Conservation (phyloP, 2,797 vertebrate genomes). For the Eremophila alpestris region DNA sequence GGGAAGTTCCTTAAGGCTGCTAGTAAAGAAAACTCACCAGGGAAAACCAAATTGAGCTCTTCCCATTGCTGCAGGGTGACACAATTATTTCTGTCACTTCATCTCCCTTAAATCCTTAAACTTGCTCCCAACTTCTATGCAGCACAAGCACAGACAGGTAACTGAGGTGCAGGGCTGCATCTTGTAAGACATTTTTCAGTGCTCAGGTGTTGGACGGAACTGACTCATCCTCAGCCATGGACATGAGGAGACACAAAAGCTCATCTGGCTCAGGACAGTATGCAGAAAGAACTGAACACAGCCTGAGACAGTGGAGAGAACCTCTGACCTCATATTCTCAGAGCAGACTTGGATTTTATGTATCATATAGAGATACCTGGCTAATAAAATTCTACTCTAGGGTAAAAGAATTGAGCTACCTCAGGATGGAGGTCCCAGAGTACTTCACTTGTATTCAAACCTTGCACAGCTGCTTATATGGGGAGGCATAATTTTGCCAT, state of each 20-base stretch:
- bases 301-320: not conserved
- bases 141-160: not conserved
- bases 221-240: rapidly evolving
- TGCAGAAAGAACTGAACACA: not conserved
- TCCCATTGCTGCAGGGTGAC: not conserved
- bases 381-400: not conserved
- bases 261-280: not conserved
- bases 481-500: not conserved
- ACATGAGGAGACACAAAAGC: not conserved
- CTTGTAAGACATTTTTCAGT: not conserved
- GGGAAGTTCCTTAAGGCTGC: not conserved
- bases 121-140: not conserved
- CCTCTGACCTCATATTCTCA: not conserved
- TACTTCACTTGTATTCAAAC: not conserved
- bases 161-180: rapidly evolving
- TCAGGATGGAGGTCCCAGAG: not conserved
- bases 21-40: not conserved
- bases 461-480: not conserved
- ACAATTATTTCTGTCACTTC: not conserved
- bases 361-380: not conserved
- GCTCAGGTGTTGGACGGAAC: not conserved
- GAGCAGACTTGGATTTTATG: not conserved
- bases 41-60: not conserved
- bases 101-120: not conserved
- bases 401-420: not conserved